Evolutionary conservation across 2,113 vertebrate species (phyloP), one percentile per base, ranked within the genome.

Genomic region (Turdus rufiventris): DNA sequence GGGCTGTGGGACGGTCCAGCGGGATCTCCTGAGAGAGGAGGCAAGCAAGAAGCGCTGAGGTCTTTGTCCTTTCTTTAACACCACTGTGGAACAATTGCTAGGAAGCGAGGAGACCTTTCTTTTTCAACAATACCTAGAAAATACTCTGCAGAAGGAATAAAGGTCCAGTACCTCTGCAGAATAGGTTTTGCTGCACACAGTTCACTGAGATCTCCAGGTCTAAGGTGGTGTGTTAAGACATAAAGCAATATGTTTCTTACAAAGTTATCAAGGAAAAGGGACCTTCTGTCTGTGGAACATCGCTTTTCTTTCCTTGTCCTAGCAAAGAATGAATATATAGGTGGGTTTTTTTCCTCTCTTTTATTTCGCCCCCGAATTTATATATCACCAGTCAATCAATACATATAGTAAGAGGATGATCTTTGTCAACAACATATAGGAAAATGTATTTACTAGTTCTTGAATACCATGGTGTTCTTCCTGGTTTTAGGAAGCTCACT

Each of bases 381-480:
- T 62, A 0, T 43, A 26, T 54, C 38, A 18, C 10, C 12, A 36
- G 5, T 54, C 17, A 29, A 67, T 18, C 0, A 3, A 50, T 26
- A 23, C 7, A 20, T 26, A 10, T 0, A 47, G 4, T 47, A 43
- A 71, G 21, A 68, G 7, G 8, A 25, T 53, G 51, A 47, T 50
- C 38, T 68, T 75, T 78, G 3, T 50, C 28, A 31, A 74, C 85
- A 45, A 40, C n/a, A 26, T 25, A 19, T 4, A 20, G 34, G 24
- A 82, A 85, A 57, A 18, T 7, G 3, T 45, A 17, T 70, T 62
- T 66, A 28, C 45, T 43, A 43, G 21, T 48, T 72, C 66, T 42
- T 79, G 58, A 56, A 57, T 51, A 12, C 5, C 58, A 8, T 26
- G 17, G 20, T n/a, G 26, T 12, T 72, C 15, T 50, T 66, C 2